These are phyloP conservation scores for Brienomyrus longianalis DNA, from an alignment of 2,113 vertebrate genomes.

Conservation along the genomic window DNA sequence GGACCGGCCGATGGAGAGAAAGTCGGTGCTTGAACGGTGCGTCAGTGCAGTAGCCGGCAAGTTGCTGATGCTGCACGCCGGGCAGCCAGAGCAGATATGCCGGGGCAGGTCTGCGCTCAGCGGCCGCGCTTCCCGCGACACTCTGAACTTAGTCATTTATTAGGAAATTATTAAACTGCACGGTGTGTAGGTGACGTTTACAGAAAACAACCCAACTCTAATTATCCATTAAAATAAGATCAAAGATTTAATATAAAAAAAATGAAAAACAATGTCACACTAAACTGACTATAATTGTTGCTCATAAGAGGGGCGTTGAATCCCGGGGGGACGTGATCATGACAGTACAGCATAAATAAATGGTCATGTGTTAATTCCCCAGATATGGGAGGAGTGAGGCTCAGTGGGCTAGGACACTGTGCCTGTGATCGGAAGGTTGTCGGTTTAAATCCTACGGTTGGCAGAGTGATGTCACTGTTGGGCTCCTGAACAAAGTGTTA, in stretches of 20 bases:
- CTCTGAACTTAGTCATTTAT: not conserved
- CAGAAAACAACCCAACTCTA: not conserved
- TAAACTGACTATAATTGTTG: not conserved
- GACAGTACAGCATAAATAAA: not conserved
- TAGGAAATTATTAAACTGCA: not conserved
- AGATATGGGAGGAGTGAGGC: not conserved
- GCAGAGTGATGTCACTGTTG: not conserved
- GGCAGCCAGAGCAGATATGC: not conserved
- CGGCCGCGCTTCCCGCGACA: not conserved
- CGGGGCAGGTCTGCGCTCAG: not conserved
- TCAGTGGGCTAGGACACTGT: not conserved
- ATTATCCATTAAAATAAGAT: not conserved
- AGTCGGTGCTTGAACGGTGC: not conserved
- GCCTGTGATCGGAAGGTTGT: not conserved
- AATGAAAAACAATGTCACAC: not conserved
- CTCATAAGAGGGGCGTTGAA: too few relatives aligned
- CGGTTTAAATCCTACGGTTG: not conserved
- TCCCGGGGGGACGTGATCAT: not conserved
- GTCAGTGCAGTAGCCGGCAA: slow-evolving; percentile 17
- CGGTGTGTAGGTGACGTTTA: not conserved
- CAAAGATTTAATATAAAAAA: not conserved
- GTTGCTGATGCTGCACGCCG: slow-evolving; percentile 23
- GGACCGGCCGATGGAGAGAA: not conserved
- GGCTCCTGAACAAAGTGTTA: not conserved
- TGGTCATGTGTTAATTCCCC: not conserved